A percentile compares a stretch with the other conserved stretches of the same genome.
These are phyloP conservation scores for Agonopterix alstromeriana DNA, from an alignment of 2,888 invertebrate genomes.

Conservation along the genomic window DNA sequence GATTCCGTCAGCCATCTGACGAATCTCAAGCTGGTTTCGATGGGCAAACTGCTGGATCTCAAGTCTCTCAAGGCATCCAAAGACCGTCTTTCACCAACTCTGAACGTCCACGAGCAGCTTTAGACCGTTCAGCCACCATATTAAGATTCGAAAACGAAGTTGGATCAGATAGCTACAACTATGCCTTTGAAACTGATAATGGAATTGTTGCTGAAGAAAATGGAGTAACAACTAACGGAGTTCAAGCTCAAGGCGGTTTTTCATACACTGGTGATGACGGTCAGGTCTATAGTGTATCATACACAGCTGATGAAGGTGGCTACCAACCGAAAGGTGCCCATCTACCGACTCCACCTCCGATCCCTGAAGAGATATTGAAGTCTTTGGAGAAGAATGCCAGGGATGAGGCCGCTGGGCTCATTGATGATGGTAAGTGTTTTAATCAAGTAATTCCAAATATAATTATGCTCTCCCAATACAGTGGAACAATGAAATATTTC, in stretches of 20 bases:
- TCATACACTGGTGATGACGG: slow-evolving; percentile 62
- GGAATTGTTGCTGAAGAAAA: slow-evolving; percentile 54
- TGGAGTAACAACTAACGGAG: slow-evolving; percentile 44
- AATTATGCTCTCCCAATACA: too few species aligned
- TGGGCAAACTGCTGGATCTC: slow-evolving; percentile 1
- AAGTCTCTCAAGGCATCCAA: slow-evolving; percentile 9
- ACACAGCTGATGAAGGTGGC: slow-evolving; percentile 55
- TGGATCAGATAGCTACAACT: slow-evolving; percentile 42
- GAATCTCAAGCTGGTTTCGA: slow-evolving; percentile 2
- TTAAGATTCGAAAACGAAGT: slow-evolving; percentile 47
- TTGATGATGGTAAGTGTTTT: slow-evolving; percentile 54
- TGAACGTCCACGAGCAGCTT: slow-evolving; percentile 36
- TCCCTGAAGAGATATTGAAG: slow-evolving; percentile 51
- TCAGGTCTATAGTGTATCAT: slow-evolving; percentile 52
- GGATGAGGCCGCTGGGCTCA: slow-evolving; percentile 55
- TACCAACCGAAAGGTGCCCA: slow-evolving; percentile 53
- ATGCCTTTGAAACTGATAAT: slow-evolving; percentile 55
- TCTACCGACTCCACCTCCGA: slow-evolving; percentile 58
- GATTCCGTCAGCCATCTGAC: slow-evolving; percentile 16
- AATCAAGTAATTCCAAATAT: too few species aligned
- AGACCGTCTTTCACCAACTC: slow-evolving; percentile 14
- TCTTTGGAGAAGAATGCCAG: slow-evolving; percentile 54
- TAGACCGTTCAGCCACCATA: slow-evolving; percentile 39
- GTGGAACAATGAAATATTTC: too few species aligned
- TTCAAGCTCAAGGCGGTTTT: slow-evolving; percentile 51